These are phyloP conservation scores for Vimba vimba DNA, from an alignment of 2,113 vertebrate species.

Conservation along the genomic window DNA sequence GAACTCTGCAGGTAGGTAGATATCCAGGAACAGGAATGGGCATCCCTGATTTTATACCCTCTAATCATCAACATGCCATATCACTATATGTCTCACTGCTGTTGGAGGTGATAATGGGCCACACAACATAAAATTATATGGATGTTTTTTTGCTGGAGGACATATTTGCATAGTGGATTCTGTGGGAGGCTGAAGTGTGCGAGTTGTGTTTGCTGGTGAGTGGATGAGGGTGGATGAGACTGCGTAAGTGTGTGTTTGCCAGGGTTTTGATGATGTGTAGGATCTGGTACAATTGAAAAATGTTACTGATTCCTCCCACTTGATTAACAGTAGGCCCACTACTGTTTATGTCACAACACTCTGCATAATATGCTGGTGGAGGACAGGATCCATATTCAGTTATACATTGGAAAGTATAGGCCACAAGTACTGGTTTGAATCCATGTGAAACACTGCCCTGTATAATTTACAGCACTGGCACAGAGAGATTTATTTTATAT, in stretches of 20 bases:
- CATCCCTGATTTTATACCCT: neutral
- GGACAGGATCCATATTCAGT: conserved; percentile 11
- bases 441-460: no score
- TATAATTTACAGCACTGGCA: no score
- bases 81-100: neutral
- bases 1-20: no score
- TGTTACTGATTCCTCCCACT: conserved; percentile 74
- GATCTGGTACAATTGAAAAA: conserved; percentile 65
- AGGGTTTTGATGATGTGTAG: conserved; percentile 56
- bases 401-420: conserved; percentile 8
- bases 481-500: no score
- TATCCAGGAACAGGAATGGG: no score
- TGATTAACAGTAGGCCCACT: conserved; percentile 68
- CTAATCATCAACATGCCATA: neutral
- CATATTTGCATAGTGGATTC: conserved; percentile 60
- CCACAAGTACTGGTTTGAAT: neutral
- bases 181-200: conserved; percentile 62
- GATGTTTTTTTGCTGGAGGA: conserved; percentile 58
- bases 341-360: conserved; percentile 69
- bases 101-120: no score
- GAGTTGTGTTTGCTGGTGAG: conserved; percentile 41
- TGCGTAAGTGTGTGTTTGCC: conserved; percentile 53
- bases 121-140: conserved; percentile 27
- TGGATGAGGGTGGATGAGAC: conserved; percentile 50
- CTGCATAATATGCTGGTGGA: conserved; percentile 61